Percentiles rank a stretch among this genome's conserved stretches.
Evolutionary conservation across 2,113 vertebrate genomes (phyloP).

Genomic region (Microtus montanus): DNA sequence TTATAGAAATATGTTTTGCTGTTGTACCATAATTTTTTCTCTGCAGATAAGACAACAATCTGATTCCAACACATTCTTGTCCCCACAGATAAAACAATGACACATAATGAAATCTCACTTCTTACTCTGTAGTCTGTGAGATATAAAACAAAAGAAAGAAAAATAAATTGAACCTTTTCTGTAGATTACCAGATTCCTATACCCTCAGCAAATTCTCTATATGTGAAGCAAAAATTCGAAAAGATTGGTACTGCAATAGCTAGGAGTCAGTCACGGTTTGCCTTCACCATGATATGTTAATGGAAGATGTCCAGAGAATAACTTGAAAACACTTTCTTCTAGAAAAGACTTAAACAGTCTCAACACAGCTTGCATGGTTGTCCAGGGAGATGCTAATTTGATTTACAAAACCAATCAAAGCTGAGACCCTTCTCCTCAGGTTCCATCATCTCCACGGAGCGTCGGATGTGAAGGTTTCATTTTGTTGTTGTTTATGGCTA

Average conservation of each 20-base stretch:
- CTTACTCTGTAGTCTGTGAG: not conserved
- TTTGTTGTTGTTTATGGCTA: not conserved
- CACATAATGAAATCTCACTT: not conserved
- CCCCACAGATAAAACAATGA: not conserved
- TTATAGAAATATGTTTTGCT: not conserved
- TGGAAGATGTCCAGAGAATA: not conserved
- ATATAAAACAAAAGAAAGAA: not conserved
- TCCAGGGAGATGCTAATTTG: not conserved
- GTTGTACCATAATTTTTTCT: not conserved
- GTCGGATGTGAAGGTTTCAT: not conserved
- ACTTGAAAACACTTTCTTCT: constrained; percentile 12
- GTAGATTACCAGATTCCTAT: not conserved
- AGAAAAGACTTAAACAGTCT: not conserved
- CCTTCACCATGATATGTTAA: not conserved
- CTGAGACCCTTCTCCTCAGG: not conserved
- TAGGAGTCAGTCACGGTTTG: not conserved
- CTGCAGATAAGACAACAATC: not conserved
- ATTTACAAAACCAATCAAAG: constrained; percentile 48
- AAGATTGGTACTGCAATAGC: not conserved
- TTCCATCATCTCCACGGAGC: not conserved
- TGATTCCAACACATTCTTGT: constrained; percentile 20
- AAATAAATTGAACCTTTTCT: not conserved
- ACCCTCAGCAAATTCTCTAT: not conserved
- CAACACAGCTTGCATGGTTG: not conserved
- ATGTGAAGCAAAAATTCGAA: not conserved